Evolutionary conservation across 2,113 vertebrate species (phyloP).

Genomic region (Gadus macrocephalus): DNA sequence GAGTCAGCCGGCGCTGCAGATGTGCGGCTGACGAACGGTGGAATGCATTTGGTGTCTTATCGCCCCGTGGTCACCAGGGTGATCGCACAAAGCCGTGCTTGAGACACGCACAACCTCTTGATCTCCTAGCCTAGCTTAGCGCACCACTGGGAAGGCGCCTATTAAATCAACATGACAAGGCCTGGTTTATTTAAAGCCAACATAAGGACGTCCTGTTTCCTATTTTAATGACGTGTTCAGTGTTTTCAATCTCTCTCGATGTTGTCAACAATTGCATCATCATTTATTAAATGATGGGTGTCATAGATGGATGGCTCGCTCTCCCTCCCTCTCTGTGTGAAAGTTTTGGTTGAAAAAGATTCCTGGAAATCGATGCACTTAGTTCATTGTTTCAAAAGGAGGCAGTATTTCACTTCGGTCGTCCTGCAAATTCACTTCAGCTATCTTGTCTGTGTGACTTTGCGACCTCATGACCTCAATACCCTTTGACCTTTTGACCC

Average conservation of each 20-base stretch:
- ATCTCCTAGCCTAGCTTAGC: neutral
- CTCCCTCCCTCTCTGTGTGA: neutral
- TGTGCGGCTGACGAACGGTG: conserved; percentile 41
- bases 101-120: conserved; percentile 17
- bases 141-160: too few species aligned
- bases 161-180: too few species aligned
- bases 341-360: neutral
- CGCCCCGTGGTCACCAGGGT: conserved; percentile 35
- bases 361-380: conserved; percentile 11
- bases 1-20: conserved; percentile 44
- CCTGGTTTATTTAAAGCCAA: neutral
- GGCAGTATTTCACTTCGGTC: conserved; percentile 17
- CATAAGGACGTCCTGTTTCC: conserved; percentile 21
- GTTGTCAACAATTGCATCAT: neutral
- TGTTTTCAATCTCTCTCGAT: conserved; percentile 9
- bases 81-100: conserved; percentile 19
- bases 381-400: conserved; percentile 13
- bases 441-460: conserved; percentile 15
- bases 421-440: neutral
- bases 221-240: conserved; percentile 9
- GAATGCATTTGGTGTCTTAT: conserved; percentile 64
- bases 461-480: neutral
- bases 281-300: too few species aligned
- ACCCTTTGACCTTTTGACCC: conserved; percentile 10
- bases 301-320: too few species aligned